Evolutionary conservation across 2,888 invertebrate species (phyloP).

Genomic region (Agriopis aurantiaria): DNA sequence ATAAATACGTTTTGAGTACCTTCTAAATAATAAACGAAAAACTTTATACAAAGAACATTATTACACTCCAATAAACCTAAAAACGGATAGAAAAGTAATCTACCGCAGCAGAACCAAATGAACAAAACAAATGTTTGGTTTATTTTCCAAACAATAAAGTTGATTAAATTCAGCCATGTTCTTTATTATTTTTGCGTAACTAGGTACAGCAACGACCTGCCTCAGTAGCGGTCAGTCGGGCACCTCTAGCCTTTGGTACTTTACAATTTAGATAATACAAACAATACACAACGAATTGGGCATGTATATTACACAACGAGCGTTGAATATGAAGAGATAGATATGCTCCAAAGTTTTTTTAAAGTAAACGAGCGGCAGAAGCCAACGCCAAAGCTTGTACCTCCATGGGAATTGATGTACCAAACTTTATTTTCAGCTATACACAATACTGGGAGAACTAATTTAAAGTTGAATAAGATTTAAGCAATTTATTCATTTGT

Average conservation of each 20-base stretch:
- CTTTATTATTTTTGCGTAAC: conserved; percentile 22
- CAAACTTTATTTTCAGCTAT: too few species aligned
- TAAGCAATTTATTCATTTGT: too few species aligned
- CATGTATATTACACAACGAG: neutral
- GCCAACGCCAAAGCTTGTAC: too few species aligned
- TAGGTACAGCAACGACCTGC: conserved; percentile 11
- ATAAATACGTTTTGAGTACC: neutral
- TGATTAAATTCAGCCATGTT: conserved; percentile 26
- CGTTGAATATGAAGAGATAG: neutral
- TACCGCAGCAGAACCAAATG: conserved; percentile 15
- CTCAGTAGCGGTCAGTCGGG: conserved; percentile 13
- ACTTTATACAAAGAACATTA: conserved; percentile 7
- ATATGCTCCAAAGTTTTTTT: too few species aligned
- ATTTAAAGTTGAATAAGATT: too few species aligned
- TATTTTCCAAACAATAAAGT: conserved; percentile 35
- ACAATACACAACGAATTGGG: neutral
- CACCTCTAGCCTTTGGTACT: neutral
- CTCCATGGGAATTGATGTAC: too few species aligned
- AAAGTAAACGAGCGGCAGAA: too few species aligned
- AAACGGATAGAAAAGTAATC: conserved; percentile 25
- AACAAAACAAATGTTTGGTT: conserved; percentile 21
- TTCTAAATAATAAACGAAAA: conserved; percentile 1
- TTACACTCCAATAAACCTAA: conserved; percentile 10
- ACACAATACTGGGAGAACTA: too few species aligned
- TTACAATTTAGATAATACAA: neutral